Evolutionary conservation across 2,797 vertebrate genomes (phyloP).

Genomic region (Todus mexicanus): DNA sequence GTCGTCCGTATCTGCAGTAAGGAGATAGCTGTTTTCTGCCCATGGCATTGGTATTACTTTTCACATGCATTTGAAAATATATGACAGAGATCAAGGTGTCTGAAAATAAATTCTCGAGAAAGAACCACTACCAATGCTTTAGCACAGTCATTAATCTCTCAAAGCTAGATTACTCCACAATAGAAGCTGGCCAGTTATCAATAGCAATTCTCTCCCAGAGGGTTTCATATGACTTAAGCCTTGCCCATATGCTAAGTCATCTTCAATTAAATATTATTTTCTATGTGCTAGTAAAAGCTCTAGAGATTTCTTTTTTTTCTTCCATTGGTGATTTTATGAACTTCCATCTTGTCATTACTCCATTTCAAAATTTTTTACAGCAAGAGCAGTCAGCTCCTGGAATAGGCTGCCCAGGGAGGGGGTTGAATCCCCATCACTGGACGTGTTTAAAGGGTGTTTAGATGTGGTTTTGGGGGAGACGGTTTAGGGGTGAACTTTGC

Average conservation of each 20-base stretch:
- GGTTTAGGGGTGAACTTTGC: too few relatives aligned
- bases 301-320: neutral
- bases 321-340: neutral
- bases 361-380: too few relatives aligned
- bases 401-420: too few relatives aligned
- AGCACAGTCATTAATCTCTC: neutral
- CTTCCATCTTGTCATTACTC: neutral
- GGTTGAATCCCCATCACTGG: too few relatives aligned
- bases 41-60: neutral
- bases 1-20: neutral
- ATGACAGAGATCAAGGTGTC: constrained; percentile 3
- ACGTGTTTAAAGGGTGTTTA: too few relatives aligned
- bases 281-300: neutral
- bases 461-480: too few relatives aligned
- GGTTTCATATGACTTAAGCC: neutral
- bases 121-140: neutral
- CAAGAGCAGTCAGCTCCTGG: too few relatives aligned
- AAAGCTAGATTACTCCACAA: neutral
- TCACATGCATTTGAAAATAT: neutral
- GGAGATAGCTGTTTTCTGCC: constrained; percentile 10
- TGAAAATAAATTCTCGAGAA: constrained; percentile 12
- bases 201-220: neutral
- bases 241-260: neutral
- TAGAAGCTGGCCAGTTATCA: neutral
- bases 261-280: neutral